Evolutionary conservation across 2,113 vertebrate species (phyloP).

Genomic region (Caranx ignobilis): DNA sequence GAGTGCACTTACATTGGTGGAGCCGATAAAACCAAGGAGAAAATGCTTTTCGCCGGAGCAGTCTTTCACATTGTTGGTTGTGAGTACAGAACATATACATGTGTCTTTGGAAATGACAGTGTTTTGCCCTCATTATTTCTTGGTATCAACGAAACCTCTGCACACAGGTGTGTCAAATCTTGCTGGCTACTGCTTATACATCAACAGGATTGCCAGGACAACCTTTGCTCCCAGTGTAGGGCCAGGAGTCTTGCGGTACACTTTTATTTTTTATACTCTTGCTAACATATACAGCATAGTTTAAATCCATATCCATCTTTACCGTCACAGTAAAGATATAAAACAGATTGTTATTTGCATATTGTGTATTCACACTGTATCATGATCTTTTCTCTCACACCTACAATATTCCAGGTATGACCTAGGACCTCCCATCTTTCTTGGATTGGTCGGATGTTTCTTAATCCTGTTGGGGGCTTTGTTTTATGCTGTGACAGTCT

Average conservation of each 20-base stretch:
- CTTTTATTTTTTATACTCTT: background rate
- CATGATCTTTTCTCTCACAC: background rate
- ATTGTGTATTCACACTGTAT: background rate
- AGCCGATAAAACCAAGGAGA: conserved; percentile 74
- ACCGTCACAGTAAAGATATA: background rate
- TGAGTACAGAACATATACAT: conserved; percentile 39
- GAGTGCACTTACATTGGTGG: conserved; percentile 86
- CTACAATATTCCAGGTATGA: conserved; percentile 76
- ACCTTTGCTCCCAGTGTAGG: conserved; percentile 48
- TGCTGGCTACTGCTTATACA: conserved; percentile 83
- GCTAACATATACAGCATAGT: background rate
- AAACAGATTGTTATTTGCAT: background rate
- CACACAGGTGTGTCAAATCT: conserved; percentile 74
- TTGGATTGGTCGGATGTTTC: conserved; percentile 81
- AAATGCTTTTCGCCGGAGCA: conserved; percentile 71
- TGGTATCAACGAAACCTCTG: conserved; percentile 47
- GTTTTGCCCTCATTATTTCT: conserved; percentile 53
- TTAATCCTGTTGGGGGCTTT: conserved; percentile 76
- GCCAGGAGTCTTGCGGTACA: conserved; percentile 74
- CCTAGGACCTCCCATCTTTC: conserved; percentile 80
- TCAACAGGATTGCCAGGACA: conserved; percentile 75
- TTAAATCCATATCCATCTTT: background rate
- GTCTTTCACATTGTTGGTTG: conserved; percentile 80
- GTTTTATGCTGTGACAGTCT: conserved; percentile 78
- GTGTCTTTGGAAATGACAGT: conserved; percentile 19